phyloP scores from a whole-genome alignment of 2,888 invertebrate species.

The Mimumesa dahlbomi region DNA sequence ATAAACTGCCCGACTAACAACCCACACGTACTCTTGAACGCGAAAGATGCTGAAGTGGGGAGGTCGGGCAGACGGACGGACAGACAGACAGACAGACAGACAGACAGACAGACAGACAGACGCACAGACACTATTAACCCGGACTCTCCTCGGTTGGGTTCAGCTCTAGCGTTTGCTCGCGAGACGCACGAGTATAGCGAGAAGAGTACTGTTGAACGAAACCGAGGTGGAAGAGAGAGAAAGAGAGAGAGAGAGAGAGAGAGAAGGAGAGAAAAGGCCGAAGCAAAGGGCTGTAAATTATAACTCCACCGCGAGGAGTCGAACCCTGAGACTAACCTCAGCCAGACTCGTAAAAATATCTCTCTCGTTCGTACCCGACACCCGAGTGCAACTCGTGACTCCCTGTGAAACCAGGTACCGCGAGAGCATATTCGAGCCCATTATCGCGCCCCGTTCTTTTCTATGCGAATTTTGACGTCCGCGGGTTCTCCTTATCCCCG shows the following conservation, averaged over 20 bases:
- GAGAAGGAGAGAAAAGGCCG: slow-evolving; percentile 65
- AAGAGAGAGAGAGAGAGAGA: slow-evolving; percentile 41
- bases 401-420: slow-evolving; percentile 45
- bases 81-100: slow-evolving; percentile 43
- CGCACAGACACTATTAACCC: slow-evolving; percentile 71
- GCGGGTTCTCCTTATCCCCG: background rate
- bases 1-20: slow-evolving; percentile 78
- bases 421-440: slow-evolving; percentile 39
- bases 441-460: slow-evolving; percentile 25
- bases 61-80: slow-evolving; percentile 37
- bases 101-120: slow-evolving; percentile 54
- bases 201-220: slow-evolving; percentile 25
- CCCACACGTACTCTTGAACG: slow-evolving; percentile 74
- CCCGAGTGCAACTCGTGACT: slow-evolving; percentile 55
- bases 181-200: slow-evolving; percentile 52
- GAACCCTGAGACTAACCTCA: slow-evolving; percentile 76
- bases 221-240: slow-evolving; percentile 9
- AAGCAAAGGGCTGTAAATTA: slow-evolving; percentile 75
- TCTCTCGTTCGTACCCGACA: slow-evolving; percentile 58
- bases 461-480: background rate
- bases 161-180: slow-evolving; percentile 55
- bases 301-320: slow-evolving; percentile 79
- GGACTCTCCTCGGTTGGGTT: slow-evolving; percentile 51
- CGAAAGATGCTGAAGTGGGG: slow-evolving; percentile 55
- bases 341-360: slow-evolving; percentile 77